A percentile compares a stretch with the other conserved stretches of the same genome.
Conservation (phyloP, 2,888 invertebrate species). For the Prosapia bicincta region DNA sequence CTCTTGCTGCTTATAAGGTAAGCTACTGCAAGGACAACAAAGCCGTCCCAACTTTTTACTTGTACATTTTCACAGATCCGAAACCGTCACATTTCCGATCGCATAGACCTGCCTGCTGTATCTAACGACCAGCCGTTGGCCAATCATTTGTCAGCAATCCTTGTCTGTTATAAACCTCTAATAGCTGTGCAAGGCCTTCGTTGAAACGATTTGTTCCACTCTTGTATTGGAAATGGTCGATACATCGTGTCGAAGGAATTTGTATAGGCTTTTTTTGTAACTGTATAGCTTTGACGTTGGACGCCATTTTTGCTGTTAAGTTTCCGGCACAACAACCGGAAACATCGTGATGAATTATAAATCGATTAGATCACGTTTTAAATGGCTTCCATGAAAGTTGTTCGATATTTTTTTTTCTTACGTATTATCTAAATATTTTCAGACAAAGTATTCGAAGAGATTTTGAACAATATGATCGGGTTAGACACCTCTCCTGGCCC, state of each 20-base stretch:
- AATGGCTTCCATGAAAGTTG: neutral
- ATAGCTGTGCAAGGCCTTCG: neutral
- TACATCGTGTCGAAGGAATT: constrained; percentile 23
- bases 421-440: too few species aligned
- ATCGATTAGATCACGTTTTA: neutral
- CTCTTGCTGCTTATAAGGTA: too few species aligned
- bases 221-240: neutral
- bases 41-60: too few species aligned
- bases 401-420: too few species aligned
- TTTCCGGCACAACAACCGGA: neutral
- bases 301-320: neutral
- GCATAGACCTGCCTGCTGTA: neutral
- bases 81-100: neutral
- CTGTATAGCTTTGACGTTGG: neutral
- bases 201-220: constrained; percentile 18
- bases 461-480: too few species aligned
- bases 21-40: too few species aligned
- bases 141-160: neutral
- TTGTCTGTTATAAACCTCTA: neutral
- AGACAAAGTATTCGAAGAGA: too few species aligned
- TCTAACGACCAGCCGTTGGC: neutral
- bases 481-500: too few species aligned
- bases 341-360: neutral
- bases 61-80: too few species aligned
- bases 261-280: constrained; percentile 15